Percentiles rank a stretch among this genome's conserved stretches.
These are phyloP conservation scores for Dissostichus mawsoni DNA, from an alignment of 2,113 vertebrate species.

Conservation along the genomic window DNA sequence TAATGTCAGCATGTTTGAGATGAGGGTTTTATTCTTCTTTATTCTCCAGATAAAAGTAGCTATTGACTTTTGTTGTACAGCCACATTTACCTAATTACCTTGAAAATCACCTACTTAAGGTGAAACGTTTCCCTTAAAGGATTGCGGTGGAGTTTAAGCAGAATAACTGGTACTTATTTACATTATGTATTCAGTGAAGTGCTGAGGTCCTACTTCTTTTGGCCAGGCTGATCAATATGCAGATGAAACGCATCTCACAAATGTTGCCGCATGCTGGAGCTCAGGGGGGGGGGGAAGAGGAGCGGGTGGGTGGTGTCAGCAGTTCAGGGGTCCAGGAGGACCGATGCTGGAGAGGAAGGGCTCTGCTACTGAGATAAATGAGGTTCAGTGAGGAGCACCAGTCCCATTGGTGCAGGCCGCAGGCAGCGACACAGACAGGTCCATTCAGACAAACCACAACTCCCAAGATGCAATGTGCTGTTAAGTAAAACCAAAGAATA, in stretches of 20 bases:
- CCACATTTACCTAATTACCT: constrained; percentile 51
- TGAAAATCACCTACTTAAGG: constrained; percentile 47
- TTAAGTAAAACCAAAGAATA: constrained; percentile 71
- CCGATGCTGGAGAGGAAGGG: constrained; percentile 59
- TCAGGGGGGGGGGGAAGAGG: constrained; percentile 35
- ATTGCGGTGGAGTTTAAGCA: constrained; percentile 55
- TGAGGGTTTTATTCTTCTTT: constrained; percentile 29
- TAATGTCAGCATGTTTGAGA: constrained; percentile 43
- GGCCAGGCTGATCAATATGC: constrained; percentile 78
- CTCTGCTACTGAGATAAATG: constrained; percentile 79
- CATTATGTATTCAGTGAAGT: constrained; percentile 81
- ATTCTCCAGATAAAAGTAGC: constrained; percentile 46
- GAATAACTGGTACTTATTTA: constrained; percentile 70
- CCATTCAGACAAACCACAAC: constrained; percentile 77
- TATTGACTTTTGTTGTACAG: constrained; percentile 49
- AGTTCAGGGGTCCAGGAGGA: constrained; percentile 77
- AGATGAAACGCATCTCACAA: constrained; percentile 79
- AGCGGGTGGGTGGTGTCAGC: constrained; percentile 62
- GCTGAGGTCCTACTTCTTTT: constrained; percentile 78
- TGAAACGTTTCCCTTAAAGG: constrained; percentile 27
- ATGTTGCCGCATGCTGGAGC: constrained; percentile 73
- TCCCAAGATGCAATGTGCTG: constrained; percentile 79
- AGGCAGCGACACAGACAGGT: constrained; percentile 60
- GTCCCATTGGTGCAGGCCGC: constrained; percentile 61
- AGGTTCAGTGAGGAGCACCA: constrained; percentile 62